Evolutionary conservation across 2,888 invertebrate genomes (phyloP).

Genomic region (Brenthis daphne): DNA sequence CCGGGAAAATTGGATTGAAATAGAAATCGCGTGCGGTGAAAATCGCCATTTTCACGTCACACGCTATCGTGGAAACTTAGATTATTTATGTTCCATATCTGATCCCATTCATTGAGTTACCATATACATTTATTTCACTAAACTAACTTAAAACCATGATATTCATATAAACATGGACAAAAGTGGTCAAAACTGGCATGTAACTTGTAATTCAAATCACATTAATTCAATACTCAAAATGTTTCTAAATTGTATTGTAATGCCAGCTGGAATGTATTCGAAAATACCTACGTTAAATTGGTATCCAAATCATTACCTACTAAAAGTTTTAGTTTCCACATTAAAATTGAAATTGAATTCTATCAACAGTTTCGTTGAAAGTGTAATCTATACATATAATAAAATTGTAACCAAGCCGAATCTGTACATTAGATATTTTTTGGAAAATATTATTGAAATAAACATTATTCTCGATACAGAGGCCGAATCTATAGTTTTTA

Average conservation of each 20-base stretch:
- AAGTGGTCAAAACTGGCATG: not conserved
- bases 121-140: not conserved
- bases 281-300: not conserved
- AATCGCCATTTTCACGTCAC: conserved; percentile 76
- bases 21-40: conserved; percentile 78
- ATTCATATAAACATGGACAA: not conserved
- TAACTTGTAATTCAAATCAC: not conserved
- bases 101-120: conserved; percentile 12
- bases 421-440: too few relatives aligned
- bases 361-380: not conserved
- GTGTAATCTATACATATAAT: too few relatives aligned
- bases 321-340: not conserved
- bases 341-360: not conserved
- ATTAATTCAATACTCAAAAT: not conserved
- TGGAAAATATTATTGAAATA: too few relatives aligned
- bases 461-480: too few relatives aligned
- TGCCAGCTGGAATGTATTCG: not conserved
- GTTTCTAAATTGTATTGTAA: not conserved
- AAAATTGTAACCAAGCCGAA: too few relatives aligned
- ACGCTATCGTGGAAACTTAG: conserved; percentile 62
- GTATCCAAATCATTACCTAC: too few relatives aligned
- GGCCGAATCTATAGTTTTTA: too few relatives aligned
- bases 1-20: conserved; percentile 81
- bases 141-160: not conserved
- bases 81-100: conserved; percentile 24